Evolutionary conservation across 2,888 invertebrate genomes (phyloP), one percentile per base, ranked within the genome.

Genomic region (Chydorus sphaericus): DNA sequence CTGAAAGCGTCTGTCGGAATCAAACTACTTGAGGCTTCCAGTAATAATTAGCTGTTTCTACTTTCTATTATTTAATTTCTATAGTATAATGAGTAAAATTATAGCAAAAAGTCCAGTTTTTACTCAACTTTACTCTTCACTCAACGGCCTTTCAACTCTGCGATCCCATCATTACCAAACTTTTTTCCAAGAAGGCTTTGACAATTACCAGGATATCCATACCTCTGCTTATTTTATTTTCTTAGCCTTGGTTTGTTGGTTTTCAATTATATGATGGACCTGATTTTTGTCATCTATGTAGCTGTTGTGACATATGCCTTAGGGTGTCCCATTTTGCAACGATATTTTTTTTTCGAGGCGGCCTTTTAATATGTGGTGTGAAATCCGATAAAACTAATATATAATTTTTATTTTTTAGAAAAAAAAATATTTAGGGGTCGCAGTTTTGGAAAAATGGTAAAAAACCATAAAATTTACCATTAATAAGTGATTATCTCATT

Each of bases 141-240:
- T 88, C 72, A 75, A 82, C 65, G 90, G 89, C 58, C 80, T 88
- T 44, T 70, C 84, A 33, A 76, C 84, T 5, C 76, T 90, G 23
- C 78, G 75, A 54, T 72, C 74, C 3, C 73, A 70, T 59, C 62
- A 64, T 8, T 68, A 67, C 16, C 67, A 73, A 61, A 61, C 63
- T 1, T 63, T 65, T 38, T 72, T 74, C 60, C 60, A 66, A 26
- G 60, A 63, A 28, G 68, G 69, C 60, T 75, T 72, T 65, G 67
- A 66, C 51, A n/a, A n/a, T n/a, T 59, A 61, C n/a, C 60, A 59
- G 29, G 58, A 57, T 11, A 29, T 57, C 4, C 92, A 96, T 66
- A 88, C 91, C 55, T 85, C 93, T 1, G 85, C 94, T 6, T 96
- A 89, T 85, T 94, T 82, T 67, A 74, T 90, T 64, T 92, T 91